Evolutionary conservation across 2,888 invertebrate species (phyloP).

Genomic region (Tolmerus cingulatus): DNA sequence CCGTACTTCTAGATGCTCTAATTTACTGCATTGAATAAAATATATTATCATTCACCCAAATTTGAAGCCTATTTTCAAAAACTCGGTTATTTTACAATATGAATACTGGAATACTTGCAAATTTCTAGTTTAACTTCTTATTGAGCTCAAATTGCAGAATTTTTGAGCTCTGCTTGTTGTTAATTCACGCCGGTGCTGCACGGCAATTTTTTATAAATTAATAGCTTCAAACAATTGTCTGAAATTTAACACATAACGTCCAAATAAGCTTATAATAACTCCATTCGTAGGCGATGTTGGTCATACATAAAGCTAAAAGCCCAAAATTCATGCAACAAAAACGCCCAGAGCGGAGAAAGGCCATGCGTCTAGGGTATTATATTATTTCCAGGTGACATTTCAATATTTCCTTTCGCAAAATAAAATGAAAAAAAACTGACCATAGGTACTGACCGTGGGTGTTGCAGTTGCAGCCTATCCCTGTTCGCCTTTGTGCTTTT

Average conservation of each 20-base stretch:
- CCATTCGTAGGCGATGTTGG: neutral
- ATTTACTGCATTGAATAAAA: too few species aligned
- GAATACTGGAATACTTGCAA: neutral
- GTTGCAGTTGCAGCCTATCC: conserved; percentile 6
- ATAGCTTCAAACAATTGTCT: neutral
- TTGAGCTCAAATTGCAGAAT: neutral
- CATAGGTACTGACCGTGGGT: conserved; percentile 33
- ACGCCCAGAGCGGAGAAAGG: neutral
- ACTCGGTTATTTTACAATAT: too few species aligned
- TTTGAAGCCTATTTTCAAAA: too few species aligned
- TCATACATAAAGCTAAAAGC: neutral
- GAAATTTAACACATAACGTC: neutral
- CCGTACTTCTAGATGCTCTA: too few species aligned
- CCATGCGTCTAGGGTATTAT: neutral
- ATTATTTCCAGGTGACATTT: neutral
- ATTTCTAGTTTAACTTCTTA: neutral
- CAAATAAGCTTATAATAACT: neutral
- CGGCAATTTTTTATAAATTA: neutral
- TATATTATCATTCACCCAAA: too few species aligned
- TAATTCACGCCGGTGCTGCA: too few species aligned
- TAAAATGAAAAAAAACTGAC: neutral
- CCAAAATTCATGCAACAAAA: neutral
- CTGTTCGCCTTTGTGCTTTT: neutral
- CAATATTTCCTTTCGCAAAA: neutral
- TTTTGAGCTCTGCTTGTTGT: neutral